These are phyloP conservation scores for Paratrypauchen microcephalus DNA, from an alignment of 2,797 vertebrate genomes.

Conservation along the genomic window DNA sequence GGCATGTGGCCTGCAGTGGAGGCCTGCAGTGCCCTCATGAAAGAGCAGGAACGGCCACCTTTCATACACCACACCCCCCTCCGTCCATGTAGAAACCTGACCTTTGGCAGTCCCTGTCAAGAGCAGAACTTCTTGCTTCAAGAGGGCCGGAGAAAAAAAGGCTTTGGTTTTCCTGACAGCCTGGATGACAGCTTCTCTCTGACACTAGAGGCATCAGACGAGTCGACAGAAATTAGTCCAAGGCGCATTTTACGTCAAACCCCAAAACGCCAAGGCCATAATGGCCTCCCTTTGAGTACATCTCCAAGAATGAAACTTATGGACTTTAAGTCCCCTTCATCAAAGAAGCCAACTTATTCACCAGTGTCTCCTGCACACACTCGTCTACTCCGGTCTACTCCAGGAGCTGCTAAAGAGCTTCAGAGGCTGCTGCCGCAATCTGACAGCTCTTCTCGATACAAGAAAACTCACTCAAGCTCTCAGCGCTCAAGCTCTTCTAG, in stretches of 20 bases:
- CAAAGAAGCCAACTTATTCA: conserved; percentile 64
- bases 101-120: conserved; percentile 18
- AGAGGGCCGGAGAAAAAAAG: conserved; percentile 54
- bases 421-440: conserved; percentile 65
- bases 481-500: conserved; percentile 50
- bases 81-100: conserved; percentile 30
- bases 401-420: conserved; percentile 73
- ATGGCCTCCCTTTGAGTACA: conserved; percentile 71
- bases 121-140: conserved; percentile 44
- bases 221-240: conserved; percentile 53
- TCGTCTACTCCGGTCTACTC: conserved; percentile 76
- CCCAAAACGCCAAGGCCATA: conserved; percentile 43
- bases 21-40: conserved; percentile 78
- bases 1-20: conserved; percentile 85
- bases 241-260: conserved; percentile 51
- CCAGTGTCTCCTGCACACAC: conserved; percentile 57
- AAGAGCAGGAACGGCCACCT: conserved; percentile 62
- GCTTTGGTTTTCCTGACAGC: conserved; percentile 29
- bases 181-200: conserved; percentile 42
- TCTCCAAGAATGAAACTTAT: conserved; percentile 81
- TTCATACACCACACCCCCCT: conserved; percentile 2
- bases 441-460: conserved; percentile 55
- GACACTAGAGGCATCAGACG: conserved; percentile 44
- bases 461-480: conserved; percentile 36
- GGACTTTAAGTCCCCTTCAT: conserved; percentile 83